Conservation (phyloP, 2,113 vertebrate genomes). For the Salvelinus fontinalis region DNA sequence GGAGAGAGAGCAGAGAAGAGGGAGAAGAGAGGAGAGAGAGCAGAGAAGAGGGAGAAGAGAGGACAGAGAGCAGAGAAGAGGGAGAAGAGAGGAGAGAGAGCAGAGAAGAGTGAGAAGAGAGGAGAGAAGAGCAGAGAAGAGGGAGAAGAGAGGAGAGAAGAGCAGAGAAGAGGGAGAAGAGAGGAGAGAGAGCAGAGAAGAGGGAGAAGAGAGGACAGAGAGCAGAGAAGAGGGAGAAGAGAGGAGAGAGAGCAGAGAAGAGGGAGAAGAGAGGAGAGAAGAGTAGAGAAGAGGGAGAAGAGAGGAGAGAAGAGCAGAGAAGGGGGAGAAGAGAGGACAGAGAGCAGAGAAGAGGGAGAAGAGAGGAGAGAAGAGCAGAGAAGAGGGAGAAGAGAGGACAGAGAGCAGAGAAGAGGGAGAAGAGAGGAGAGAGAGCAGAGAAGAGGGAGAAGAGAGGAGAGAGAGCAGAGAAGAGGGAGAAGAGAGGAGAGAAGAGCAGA, state of each 20-base stretch:
- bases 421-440: neutral
- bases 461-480: neutral
- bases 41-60: too few species aligned
- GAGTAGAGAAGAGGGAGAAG: too few species aligned
- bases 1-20: too few species aligned
- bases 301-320: neutral
- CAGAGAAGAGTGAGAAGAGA: too few species aligned
- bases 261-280: too few species aligned
- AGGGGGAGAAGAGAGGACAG: neutral
- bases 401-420: neutral
- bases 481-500: too few species aligned
- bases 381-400: neutral
- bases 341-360: neutral
- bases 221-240: neutral
- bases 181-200: neutral
- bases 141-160: neutral
- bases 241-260: neutral
- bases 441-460: neutral
- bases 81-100: too few species aligned
- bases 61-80: neutral
- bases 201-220: neutral
- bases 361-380: neutral
- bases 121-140: neutral
- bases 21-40: slow-evolving; percentile 9
- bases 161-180: neutral